Evolutionary conservation across 2,888 invertebrate genomes (phyloP).

Genomic region (Monoplex corrugatus): DNA sequence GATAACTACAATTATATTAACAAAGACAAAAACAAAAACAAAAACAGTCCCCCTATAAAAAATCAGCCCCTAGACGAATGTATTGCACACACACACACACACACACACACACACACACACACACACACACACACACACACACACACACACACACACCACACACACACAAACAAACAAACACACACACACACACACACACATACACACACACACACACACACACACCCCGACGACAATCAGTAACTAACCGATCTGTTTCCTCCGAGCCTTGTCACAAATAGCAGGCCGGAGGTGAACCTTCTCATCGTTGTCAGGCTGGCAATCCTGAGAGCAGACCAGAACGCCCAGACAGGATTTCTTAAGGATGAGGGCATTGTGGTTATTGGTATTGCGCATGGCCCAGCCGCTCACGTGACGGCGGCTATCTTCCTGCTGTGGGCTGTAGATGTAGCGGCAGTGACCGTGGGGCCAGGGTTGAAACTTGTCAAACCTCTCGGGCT

Average conservation of each 20-base stretch:
- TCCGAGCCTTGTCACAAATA: slow-evolving; percentile 94
- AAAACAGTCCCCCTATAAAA: no score
- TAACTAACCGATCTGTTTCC: slow-evolving; percentile 79
- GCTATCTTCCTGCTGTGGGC: slow-evolving; percentile 93
- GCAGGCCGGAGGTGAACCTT: slow-evolving; percentile 92
- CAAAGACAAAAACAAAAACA: no score
- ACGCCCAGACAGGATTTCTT: slow-evolving; percentile 91
- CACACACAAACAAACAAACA: no score
- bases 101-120: no score
- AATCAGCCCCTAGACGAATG: no score
- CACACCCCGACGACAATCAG: neutral
- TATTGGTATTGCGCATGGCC: slow-evolving; percentile 99
- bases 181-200: neutral
- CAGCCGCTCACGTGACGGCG: slow-evolving; percentile 96
- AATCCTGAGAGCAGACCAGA: slow-evolving; percentile 92
- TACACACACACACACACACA: neutral
- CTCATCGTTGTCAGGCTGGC: slow-evolving; percentile 89
- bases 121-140: no score
- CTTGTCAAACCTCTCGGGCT: slow-evolving; percentile 89
- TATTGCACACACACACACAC: no score
- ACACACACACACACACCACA: no score
- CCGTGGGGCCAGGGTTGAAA: slow-evolving; percentile 98
- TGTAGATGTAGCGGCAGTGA: slow-evolving; percentile 93
- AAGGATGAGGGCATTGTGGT: slow-evolving; percentile 92
- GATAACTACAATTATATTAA: no score